Percentiles rank a stretch among this genome's conserved stretches.
These are phyloP conservation scores for Axinella damicornis DNA, from an alignment of 37 sponge, comb jelly and placozoan species.

Conservation along the genomic window DNA sequence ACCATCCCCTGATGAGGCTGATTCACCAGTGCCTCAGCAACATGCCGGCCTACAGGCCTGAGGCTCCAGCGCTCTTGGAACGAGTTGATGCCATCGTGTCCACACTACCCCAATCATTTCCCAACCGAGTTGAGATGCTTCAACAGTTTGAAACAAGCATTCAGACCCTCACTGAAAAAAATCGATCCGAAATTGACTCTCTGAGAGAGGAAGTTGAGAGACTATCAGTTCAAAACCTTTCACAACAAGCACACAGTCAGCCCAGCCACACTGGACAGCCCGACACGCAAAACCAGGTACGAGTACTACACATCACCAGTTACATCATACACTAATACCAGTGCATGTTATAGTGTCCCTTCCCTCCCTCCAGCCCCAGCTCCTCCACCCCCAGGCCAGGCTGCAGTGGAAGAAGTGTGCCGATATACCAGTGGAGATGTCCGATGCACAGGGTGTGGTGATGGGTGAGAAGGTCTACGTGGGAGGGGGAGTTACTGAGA, in stretches of 20 bases:
- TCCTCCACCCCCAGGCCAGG: conserved; percentile 4
- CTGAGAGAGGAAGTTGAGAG: not conserved
- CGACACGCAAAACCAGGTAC: no score
- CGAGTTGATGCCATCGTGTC: not conserved
- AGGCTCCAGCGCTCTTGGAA: not conserved
- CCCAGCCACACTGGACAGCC: no score
- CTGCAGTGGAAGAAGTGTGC: conserved; percentile 18
- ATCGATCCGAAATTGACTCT: not conserved
- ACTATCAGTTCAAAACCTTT: conserved; percentile 14
- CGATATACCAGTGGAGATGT: not conserved
- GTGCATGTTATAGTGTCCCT: not conserved
- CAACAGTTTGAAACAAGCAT: not conserved
- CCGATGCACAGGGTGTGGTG: no score
- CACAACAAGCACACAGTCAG: conserved; percentile 2
- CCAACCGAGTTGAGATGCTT: conserved; percentile 20
- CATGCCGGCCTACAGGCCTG: not conserved
- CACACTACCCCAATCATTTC: not conserved
- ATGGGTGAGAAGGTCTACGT: no score
- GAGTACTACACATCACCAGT: no score
- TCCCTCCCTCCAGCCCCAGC: no score
- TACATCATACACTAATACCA: no score
- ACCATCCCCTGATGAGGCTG: conserved; percentile 17
- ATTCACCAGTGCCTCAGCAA: conserved; percentile 6
- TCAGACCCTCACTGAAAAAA: no score
- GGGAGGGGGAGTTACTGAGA: no score